A percentile compares a stretch with the other conserved stretches of the same genome.
Conservation (phyloP, 2,888 invertebrate genomes). For the Empis livida region DNA sequence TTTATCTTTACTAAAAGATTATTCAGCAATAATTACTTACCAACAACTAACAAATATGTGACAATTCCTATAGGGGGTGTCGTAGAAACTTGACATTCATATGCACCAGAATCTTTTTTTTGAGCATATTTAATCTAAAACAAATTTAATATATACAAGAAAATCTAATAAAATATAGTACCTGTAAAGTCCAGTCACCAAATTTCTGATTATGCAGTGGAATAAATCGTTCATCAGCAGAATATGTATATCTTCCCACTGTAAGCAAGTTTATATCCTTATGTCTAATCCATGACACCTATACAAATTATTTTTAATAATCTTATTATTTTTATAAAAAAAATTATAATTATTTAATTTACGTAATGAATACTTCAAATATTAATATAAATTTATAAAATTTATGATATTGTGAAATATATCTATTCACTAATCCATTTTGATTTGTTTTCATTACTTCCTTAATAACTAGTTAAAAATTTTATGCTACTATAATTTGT, state of each 20-base stretch:
- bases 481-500: no score
- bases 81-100: slow-evolving; percentile 18
- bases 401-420: no score
- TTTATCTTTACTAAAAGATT: neutral
- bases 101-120: slow-evolving; percentile 17
- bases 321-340: neutral
- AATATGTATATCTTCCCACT: slow-evolving; percentile 17
- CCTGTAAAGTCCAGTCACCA: slow-evolving; percentile 17
- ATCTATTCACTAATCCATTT: no score
- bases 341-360: no score
- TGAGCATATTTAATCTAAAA: slow-evolving; percentile 15
- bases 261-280: slow-evolving; percentile 17
- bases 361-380: no score
- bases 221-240: slow-evolving; percentile 17
- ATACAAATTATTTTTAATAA: neutral
- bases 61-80: slow-evolving; percentile 15
- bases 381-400: no score
- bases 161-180: neutral
- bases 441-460: no score
- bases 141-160: neutral
- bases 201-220: slow-evolving; percentile 15
- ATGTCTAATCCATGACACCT: slow-evolving; percentile 19
- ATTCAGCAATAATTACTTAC: neutral
- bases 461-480: no score
- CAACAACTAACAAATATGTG: neutral